Base-by-base conservation (phyloP, 2,797 vertebrate genomes). In the Gadopsis bispinosus region DNA sequence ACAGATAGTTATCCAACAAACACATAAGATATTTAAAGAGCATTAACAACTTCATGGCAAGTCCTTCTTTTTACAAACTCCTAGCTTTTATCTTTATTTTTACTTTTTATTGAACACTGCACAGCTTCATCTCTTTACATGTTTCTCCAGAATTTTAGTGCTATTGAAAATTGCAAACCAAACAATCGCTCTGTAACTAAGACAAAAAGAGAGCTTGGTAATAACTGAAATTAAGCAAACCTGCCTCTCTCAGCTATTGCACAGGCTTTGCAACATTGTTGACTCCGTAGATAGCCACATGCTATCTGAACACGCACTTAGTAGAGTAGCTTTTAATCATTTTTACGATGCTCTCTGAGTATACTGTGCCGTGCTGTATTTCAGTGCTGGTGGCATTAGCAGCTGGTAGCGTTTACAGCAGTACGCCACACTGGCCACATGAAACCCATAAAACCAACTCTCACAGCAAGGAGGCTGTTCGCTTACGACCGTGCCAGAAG, bases 321-420 rank as follows among this genome's bases (percentile, higher is more conserved):
- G 79, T 4, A 19, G 50, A 31, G 29, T 62, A 50, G 67, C 79
- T 79, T 89, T 89, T 41, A 85, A 89, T 90, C 72, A 87, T 79
- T 85, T 91, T 92, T 87, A 93, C 87, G 86, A 87, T 88, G 75
- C 63, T 50, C 77, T 83, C 73, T 54, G 69, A 61, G 68, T 55
- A 72, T 53, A 74, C 71, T n/a, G 77, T 61, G 78, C 73, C 26
- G 50, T 87, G 76, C 86, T 87, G 63, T 73, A 82, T 88, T 89
- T 86, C 86, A 89, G 66, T n/a, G 7, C 67, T 59, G 77, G 84
- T 78, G 81, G 90, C 62, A 79, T 68, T 65, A 87, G 84, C 86
- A 93, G 90, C 85, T 91, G 89, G 76, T 59, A 75, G 66, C 50
- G 19, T 85, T 88, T 88, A 88, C 75, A 60, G 71, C 75, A 83